A percentile compares a stretch with the other conserved stretches of the same genome.
Conservation (phyloP, 1,140 invertebrate genomes). For the Holotrichia oblita region DNA sequence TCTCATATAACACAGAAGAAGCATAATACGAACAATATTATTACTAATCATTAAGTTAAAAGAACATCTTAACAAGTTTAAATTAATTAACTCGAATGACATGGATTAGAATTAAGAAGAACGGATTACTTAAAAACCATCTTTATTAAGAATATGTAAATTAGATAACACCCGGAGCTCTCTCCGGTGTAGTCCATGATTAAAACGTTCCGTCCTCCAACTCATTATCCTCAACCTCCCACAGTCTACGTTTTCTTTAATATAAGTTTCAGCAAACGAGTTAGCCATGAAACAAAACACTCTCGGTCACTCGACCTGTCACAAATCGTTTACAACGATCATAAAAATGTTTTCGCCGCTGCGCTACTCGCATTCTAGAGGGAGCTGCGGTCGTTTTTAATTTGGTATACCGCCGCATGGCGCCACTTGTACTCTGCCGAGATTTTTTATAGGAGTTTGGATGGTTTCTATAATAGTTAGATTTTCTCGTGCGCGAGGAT, state of each 20-base stretch:
- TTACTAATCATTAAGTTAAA: too few species aligned
- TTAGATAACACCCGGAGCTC: background rate
- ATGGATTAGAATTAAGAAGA: background rate
- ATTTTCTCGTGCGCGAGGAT: background rate
- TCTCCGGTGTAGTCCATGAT: background rate
- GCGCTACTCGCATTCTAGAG: background rate
- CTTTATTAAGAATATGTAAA: constrained; percentile 26
- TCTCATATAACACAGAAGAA: background rate
- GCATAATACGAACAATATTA: background rate
- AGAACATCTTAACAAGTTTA: background rate
- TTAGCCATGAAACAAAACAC: constrained; percentile 23
- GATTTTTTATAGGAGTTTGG: constrained; percentile 28
- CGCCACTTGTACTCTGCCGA: constrained; percentile 19
- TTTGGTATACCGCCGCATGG: constrained; percentile 34
- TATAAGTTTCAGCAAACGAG: constrained; percentile 16
- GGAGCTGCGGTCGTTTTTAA: constrained; percentile 21
- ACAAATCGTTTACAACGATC: constrained; percentile 36
- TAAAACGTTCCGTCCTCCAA: background rate
- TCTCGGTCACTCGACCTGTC: constrained; percentile 31
- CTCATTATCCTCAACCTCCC: background rate
- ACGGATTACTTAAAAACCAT: constrained; percentile 2
- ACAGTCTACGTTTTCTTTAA: constrained; percentile 11
- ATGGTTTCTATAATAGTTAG: background rate
- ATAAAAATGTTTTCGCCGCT: constrained; percentile 33
- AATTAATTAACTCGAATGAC: constrained; percentile 22